Evolutionary conservation across 1,140 invertebrate genomes (phyloP), one percentile per base, ranked within the genome.

Genomic region (Zeugodacus cucurbitae): DNA sequence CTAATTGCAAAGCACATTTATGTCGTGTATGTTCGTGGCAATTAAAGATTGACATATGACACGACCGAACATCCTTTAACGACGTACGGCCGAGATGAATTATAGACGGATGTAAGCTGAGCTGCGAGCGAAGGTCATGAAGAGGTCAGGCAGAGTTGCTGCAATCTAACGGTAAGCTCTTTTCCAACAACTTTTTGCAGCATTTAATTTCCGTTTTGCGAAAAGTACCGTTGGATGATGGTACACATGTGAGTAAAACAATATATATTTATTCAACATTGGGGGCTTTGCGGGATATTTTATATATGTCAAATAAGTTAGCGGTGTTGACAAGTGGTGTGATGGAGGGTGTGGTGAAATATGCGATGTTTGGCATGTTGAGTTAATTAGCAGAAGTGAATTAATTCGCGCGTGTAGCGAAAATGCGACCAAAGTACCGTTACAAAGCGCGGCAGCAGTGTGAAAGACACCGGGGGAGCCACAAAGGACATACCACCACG

Each of bases 361-460:
- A 7, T n/a, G n/a, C 14, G 11, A 29, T n/a, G 6, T 82, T 48
- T 48, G 74, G 5, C 22, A 34, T 20, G 22, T 59, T 86, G 57
- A 57, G 57, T 86, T 86, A 86, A 86, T 86, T 86, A 86, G 85
- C 54, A 86, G 58, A 86, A 86, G 85, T 86, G 57, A 59, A 86
- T 59, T 86, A 58, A 86, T 86, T 59, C 85, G 85, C 85, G 54
- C 85, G 57, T 86, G 85, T 59, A 86, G 26, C 44, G 44, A 4
- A 59, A 86, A 86, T 54, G 29, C 29, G 85, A 48, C 22, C 41
- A 22, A 48, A 82, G 74, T 48, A 82, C 8, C 74, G 74, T 48
- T 26, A 48, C 74, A 82, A 82, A 82, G 44, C 74, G 37, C 58
- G 22, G 44, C 74, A 54, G n/a, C 26, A 11, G 22, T 26, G 41